Base-by-base conservation (phyloP, 2,113 vertebrate species). In the Coreoperca whiteheadi region DNA sequence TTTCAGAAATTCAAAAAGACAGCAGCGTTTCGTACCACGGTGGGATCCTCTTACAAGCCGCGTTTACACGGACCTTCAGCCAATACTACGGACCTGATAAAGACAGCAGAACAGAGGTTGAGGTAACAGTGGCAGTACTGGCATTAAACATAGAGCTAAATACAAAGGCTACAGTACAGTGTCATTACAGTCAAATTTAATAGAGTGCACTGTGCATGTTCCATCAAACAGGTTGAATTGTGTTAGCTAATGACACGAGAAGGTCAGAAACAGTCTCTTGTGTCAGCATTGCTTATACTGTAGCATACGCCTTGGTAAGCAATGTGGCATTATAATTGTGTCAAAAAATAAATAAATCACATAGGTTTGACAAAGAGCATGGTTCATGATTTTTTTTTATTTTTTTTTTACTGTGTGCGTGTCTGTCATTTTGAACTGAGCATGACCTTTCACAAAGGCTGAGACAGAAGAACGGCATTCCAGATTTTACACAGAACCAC, bases 31-130 rank as follows among this genome's bases (percentile, higher is more conserved):
- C 91, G 87, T 84, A 95, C 94, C 94, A 92, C 92, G 81, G 85
- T 90, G 90, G 87, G 88, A 64, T 90, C 69, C 86, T 87, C 91
- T 93, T 91, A 95, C 82, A 95, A 91, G 87, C 94, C 94, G 66
- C 94, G 92, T 73, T 92, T 95, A 85, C 94, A 95, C 88, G 94
- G 94, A 83, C 94, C 94, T 23, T 95, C 94, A 39, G 93, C 83
- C 87, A 95, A 41, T 83, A 94, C 16, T 83, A 94, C 90, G 6
- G 94, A 86, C 94, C 94, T 95, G 85, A 14, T 30, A 89, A 21
- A 68, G 69, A 85, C 25, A 80, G 51, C 6, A 83, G 43, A 71
- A 28, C 21, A 85, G 14, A 43, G 48, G 57, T 11, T 69, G 48
- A 75, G 46, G 6, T 2, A 46, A 50, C 32, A 28, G 23, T n/a